Evolutionary conservation across 1,140 invertebrate genomes (phyloP), one percentile per base, ranked within the genome.

Genomic region (Nixonia krombeini): DNA sequence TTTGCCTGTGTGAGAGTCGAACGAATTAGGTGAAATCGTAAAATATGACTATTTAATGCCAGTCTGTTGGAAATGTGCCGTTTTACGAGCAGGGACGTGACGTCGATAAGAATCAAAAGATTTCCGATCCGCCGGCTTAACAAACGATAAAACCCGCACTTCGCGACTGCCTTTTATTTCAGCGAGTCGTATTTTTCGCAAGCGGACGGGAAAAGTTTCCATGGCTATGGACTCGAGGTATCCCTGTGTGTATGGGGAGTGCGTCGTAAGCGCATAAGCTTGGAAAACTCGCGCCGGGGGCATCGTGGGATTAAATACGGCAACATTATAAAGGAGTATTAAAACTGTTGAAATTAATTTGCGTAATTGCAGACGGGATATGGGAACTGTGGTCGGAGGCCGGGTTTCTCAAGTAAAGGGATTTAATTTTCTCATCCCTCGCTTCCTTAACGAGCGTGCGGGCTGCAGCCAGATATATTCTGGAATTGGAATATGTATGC

Each of bases 281-380:
- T 28, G 15, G 55, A 58, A 65, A 68, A 68, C 13, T 33, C 17
- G 44, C 46, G 35, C 33, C 29, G 52, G 28, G 44, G 46, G 46
- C 47, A 47, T 41, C 62, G 38, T 35, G 29, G 63, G 67, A 72
- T 71, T 73, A 74, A 74, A 50, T 42, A 47, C 46, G 63, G 72
- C 46, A 72, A 71, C 63, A 70, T 74, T 37, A 68, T 67, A 62
- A 57, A 64, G 50, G 45, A 52, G 55, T 72, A 79, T 79, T 76
- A 74, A 71, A 79, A 74, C 64, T 74, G 70, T 59, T 72, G 62
- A 74, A 75, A 79, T 78, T 74, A 76, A 79, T 78, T 79, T 71
- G 52, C 73, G 74, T 76, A 76, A 79, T 78, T 79, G 73, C 67
- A 68, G 56, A 47, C 67, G 61, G 66, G 69, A 68, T 41, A 50